phyloP scores from a whole-genome alignment of 2,113 vertebrate genomes.

The Anhinga anhinga region DNA sequence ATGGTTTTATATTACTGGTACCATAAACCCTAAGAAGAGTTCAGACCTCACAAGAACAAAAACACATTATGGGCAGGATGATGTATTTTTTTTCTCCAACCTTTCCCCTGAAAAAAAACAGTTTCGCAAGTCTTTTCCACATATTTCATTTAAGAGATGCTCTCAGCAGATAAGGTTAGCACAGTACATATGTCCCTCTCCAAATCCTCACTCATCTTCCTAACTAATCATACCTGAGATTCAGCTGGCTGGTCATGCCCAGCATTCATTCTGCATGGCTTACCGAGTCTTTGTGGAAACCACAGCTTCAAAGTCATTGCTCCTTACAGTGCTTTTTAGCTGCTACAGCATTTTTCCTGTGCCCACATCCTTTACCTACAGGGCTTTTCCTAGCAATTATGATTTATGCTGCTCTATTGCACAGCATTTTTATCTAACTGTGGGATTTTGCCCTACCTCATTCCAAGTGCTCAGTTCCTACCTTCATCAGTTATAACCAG shows the following conservation, averaged over 20 bases:
- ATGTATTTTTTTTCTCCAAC: neutral
- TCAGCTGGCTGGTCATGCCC: conserved; percentile 15
- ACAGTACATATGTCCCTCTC: neutral
- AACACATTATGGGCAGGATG: neutral
- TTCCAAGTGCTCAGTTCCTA: neutral
- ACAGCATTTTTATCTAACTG: conserved; percentile 8
- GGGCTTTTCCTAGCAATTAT: conserved; percentile 27
- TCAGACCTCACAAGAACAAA: neutral
- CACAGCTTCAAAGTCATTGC: neutral
- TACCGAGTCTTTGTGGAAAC: conserved; percentile 23
- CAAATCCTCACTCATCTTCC: conserved; percentile 1
- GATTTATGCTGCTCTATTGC: neutral
- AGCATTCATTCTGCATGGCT: conserved; percentile 10
- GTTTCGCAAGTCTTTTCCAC: neutral
- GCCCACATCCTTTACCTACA: conserved; percentile 37
- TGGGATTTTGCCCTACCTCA: conserved; percentile 9
- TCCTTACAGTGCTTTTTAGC: neutral
- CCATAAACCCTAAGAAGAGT: neutral
- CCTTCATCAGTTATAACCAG: neutral
- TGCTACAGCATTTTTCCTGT: neutral
- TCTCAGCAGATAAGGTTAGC: neutral
- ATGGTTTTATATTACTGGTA: neutral
- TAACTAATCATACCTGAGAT: neutral
- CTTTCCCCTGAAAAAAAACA: neutral
- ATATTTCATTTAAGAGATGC: conserved; percentile 12